These are phyloP conservation scores for Lumbricus terrestris DNA, from an alignment of 2,888 invertebrate genomes.

Conservation along the genomic window DNA sequence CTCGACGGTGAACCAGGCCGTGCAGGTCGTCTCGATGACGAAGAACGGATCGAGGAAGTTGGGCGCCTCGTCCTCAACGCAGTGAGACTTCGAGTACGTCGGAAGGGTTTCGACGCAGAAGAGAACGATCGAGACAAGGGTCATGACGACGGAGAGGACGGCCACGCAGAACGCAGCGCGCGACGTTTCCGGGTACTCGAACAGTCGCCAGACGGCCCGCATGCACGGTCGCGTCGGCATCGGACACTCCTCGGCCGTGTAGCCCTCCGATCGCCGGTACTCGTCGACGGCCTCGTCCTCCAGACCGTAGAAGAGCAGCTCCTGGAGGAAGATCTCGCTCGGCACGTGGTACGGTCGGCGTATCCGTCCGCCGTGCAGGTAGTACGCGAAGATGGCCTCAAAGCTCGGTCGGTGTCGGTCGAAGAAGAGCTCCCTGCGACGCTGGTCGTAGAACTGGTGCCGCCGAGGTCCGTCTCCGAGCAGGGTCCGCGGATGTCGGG, in stretches of 20 bases:
- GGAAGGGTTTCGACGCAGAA: constrained; percentile 59
- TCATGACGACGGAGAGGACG: constrained; percentile 55
- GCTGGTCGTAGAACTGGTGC: constrained; percentile 51
- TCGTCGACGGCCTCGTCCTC: constrained; percentile 54
- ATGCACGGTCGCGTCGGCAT: constrained; percentile 51
- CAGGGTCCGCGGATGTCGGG: constrained; percentile 55
- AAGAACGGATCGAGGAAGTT: constrained; percentile 59
- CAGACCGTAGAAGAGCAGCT: constrained; percentile 57
- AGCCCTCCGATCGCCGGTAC: constrained; percentile 54
- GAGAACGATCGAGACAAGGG: constrained; percentile 55
- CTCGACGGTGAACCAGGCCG: constrained; percentile 62
- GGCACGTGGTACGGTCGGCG: constrained; percentile 55
- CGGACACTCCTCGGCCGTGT: constrained; percentile 48
- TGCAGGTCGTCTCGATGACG: constrained; percentile 61
- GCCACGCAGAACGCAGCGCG: constrained; percentile 54
- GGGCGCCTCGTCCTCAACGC: constrained; percentile 47
- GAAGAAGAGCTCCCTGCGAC: constrained; percentile 56
- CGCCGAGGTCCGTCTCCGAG: constrained; percentile 56
- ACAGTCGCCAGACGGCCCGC: constrained; percentile 56
- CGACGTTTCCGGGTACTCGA: constrained; percentile 59
- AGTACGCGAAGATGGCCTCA: constrained; percentile 58
- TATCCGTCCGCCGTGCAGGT: constrained; percentile 56
- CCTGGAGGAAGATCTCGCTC: constrained; percentile 56
- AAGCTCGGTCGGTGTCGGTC: constrained; percentile 58
- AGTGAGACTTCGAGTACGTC: constrained; percentile 45